phyloP scores from a whole-genome alignment of 1,140 invertebrate species.

The Chlorops oryzae region DNA sequence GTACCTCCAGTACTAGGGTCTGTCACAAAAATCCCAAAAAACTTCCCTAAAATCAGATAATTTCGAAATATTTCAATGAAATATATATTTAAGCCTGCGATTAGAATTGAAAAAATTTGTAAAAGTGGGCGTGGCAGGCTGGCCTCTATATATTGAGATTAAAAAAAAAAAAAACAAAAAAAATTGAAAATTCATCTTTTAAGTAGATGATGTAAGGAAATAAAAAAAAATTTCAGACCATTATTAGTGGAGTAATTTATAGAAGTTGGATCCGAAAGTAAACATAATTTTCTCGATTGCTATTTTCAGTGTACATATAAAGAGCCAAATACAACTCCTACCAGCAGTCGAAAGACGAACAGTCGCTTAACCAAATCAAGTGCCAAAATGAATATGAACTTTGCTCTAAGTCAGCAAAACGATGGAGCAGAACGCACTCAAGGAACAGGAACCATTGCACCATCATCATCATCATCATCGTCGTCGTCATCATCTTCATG shows the following conservation, averaged over 20 bases:
- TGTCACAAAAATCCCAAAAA: too few relatives aligned
- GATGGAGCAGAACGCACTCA: conserved; percentile 2
- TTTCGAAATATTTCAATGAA: too few relatives aligned
- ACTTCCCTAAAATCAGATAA: too few relatives aligned
- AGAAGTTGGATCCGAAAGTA: background rate
- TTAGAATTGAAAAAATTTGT: too few relatives aligned
- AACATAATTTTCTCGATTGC: background rate
- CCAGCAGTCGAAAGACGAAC: conserved; percentile 39
- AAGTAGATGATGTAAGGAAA: too few relatives aligned
- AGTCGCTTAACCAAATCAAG: conserved; percentile 44
- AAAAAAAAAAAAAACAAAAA: too few relatives aligned
- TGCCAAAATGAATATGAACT: conserved; percentile 43
- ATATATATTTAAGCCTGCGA: too few relatives aligned
- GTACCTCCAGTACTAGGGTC: too few relatives aligned
- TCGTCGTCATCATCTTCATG: conserved; percentile 3
- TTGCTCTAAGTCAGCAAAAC: conserved; percentile 21
- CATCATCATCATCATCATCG: conserved; percentile 8
- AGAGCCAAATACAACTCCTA: conserved; percentile 39
- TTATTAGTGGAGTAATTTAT: background rate
- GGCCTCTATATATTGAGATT: too few relatives aligned
- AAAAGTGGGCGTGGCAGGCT: too few relatives aligned
- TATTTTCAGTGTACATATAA: conserved; percentile 38
- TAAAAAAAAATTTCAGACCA: too few relatives aligned
- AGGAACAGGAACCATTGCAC: conserved; percentile 1
- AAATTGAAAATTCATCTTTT: too few relatives aligned